These are phyloP conservation scores for Hedychridium roseum DNA, from an alignment of 2,888 invertebrate genomes.

Conservation along the genomic window DNA sequence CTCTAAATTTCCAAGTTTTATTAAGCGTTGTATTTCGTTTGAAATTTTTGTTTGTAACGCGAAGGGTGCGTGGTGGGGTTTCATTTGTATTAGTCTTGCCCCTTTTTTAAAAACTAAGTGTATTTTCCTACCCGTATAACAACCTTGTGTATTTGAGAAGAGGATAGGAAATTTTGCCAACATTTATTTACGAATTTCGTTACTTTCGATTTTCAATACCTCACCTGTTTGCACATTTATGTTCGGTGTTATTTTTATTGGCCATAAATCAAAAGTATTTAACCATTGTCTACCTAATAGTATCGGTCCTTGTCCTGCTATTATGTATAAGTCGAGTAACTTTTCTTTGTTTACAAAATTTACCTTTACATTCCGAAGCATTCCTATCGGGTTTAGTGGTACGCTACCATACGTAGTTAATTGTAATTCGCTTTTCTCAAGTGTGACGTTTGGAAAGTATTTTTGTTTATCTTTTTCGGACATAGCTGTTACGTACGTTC, in stretches of 20 bases:
- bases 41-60: slow-evolving; percentile 17
- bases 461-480: slow-evolving; percentile 11
- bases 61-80: slow-evolving; percentile 33
- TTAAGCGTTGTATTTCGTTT: slow-evolving; percentile 21
- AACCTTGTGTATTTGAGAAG: slow-evolving; percentile 16
- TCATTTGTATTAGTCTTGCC: slow-evolving; percentile 26
- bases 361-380: slow-evolving; percentile 8
- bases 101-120: slow-evolving; percentile 28
- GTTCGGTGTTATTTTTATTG: slow-evolving; percentile 5
- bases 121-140: slow-evolving; percentile 22
- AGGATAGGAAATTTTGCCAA: slow-evolving; percentile 20
- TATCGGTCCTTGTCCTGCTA: slow-evolving; percentile 11
- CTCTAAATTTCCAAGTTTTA: slow-evolving; percentile 31
- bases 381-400: slow-evolving; percentile 11
- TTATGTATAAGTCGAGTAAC: slow-evolving; percentile 7
- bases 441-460: slow-evolving; percentile 2
- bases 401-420: slow-evolving; percentile 5
- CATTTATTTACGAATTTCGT: neutral
- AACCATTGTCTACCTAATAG: slow-evolving; percentile 23
- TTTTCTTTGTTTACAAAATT: slow-evolving; percentile 5
- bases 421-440: slow-evolving; percentile 1
- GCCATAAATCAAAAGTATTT: slow-evolving; percentile 18
- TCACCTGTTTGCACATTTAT: neutral
- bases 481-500: slow-evolving; percentile 18
- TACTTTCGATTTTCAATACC: neutral